Evolutionary conservation across 2,113 vertebrate species (phyloP).

Genomic region (Oxyruncus cristatus): DNA sequence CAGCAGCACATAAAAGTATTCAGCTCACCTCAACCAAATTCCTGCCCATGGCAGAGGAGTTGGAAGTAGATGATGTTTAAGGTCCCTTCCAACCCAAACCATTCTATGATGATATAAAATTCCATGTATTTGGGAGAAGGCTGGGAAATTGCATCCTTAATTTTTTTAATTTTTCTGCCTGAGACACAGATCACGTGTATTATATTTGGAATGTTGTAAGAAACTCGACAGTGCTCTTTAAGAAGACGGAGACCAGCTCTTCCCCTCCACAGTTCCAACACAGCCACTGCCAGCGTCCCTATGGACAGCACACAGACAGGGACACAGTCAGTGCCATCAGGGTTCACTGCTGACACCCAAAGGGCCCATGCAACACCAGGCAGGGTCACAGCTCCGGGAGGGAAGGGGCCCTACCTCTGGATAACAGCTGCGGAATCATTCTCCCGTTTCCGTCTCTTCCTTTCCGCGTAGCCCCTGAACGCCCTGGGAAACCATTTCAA

Average conservation of each 20-base stretch:
- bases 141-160: neutral
- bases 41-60: neutral
- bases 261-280: neutral
- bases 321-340: neutral
- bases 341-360: neutral
- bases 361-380: slow-evolving; percentile 53
- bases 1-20: neutral
- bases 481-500: slow-evolving; percentile 87
- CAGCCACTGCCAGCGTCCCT: neutral
- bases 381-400: slow-evolving; percentile 59
- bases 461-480: slow-evolving; percentile 95
- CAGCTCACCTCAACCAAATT: neutral
- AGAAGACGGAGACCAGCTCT: neutral
- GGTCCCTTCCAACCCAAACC: neutral
- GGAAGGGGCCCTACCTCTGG: slow-evolving; percentile 89
- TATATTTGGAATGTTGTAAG: neutral
- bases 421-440: slow-evolving; percentile 88
- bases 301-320: slow-evolving; percentile 49
- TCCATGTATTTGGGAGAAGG: neutral
- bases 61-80: neutral
- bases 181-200: neutral
- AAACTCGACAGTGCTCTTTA: neutral
- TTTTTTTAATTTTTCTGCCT: neutral
- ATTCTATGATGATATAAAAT: neutral
- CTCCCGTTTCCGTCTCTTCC: slow-evolving; percentile 94